These are phyloP conservation scores for Oryzias woworae DNA, from an alignment of 2,113 vertebrate species.

Conservation along the genomic window DNA sequence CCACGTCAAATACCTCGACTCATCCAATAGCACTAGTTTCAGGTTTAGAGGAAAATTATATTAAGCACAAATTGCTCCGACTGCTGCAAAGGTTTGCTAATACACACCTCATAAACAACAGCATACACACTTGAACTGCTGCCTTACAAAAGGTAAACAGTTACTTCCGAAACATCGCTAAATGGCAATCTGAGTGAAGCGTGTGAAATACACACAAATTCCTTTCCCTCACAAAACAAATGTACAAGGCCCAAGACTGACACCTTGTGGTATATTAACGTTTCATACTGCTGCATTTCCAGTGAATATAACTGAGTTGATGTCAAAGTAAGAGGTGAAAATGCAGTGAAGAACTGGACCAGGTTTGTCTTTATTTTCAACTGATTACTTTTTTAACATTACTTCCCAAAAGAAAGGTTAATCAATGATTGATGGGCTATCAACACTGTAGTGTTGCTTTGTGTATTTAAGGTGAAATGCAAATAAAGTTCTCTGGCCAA, in stretches of 20 bases:
- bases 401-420: too few relatives aligned
- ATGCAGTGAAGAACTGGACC: too few relatives aligned
- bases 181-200: constrained; percentile 4
- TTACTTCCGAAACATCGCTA: constrained; percentile 9
- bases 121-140: background rate
- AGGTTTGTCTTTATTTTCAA: too few relatives aligned
- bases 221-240: background rate
- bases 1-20: constrained; percentile 7
- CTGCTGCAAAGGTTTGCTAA: background rate
- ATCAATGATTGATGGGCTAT: too few relatives aligned
- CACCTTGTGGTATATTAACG: constrained; percentile 66
- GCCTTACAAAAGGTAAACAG: background rate
- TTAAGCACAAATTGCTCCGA: background rate
- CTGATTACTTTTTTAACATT: too few relatives aligned
- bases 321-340: too few relatives aligned
- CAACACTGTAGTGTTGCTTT: too few relatives aligned
- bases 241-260: constrained; percentile 52
- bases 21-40: constrained; percentile 3
- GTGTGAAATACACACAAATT: constrained; percentile 4
- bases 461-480: too few relatives aligned
- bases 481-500: too few relatives aligned
- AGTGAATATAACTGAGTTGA: too few relatives aligned
- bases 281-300: background rate
- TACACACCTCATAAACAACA: constrained; percentile 1
- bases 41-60: background rate